Evolutionary conservation across 2,888 invertebrate species (phyloP), one percentile per base, ranked within the genome.

Genomic region (Melanophora roralis): DNA sequence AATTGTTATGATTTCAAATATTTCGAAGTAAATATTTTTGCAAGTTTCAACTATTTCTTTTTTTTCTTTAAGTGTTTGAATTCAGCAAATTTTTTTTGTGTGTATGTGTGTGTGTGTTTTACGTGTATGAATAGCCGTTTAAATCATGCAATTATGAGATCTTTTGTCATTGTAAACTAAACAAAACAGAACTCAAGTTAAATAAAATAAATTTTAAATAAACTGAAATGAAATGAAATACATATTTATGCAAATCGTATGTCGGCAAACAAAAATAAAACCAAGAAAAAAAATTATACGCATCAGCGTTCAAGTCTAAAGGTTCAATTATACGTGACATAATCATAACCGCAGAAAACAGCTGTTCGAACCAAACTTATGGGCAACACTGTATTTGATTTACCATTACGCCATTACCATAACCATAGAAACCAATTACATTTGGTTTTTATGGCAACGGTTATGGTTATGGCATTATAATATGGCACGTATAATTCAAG

Each of bases 141-240:
- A 88, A 87, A 87, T 88, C 87, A 88, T 88, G 88, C 88, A 87
- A 87, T 87, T 87, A 87, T 87, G 87, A 87, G 85, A 81, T 86
- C 86, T 87, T 88, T 87, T 87, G 86, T 87, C 85, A 82, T 71
- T 77, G 76, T 77, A 77, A 77, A 65, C 76, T 49, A 69, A 75
- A 67, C 67, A 60, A 21, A 67, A 67, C 40, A 43, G 38, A 71
- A 53, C 45, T 53, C 16, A 72, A 72, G 53, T 55, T 38, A 74
- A 74, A 67, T 67, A 59, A 74, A 74, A 57, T 12, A 47, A 73
- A 69, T 9, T 72, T n/a, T 2, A 60, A 16, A n/a, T 43, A 7
- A 43, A 43, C 16, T n/a, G 5, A 16, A 62, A n/a, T 47, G 40
- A 67, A 74, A 57, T 78, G 57, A 65, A 67, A 76, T 57, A 64